Evolutionary conservation across 2,113 vertebrate genomes (phyloP).

Genomic region (Blennius ocellaris): DNA sequence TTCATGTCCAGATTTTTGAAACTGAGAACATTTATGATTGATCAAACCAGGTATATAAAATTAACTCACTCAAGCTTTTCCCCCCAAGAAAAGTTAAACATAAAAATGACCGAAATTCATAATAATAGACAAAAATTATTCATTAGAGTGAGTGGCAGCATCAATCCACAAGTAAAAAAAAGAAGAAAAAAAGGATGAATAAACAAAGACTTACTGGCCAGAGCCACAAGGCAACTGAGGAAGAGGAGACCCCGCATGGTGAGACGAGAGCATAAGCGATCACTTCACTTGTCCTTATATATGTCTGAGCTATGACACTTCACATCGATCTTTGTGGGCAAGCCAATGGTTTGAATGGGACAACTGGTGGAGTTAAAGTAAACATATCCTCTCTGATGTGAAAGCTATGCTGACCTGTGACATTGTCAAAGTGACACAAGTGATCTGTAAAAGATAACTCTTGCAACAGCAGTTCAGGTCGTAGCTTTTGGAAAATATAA

Average conservation of each 20-base stretch:
- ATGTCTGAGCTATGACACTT: constrained; percentile 12
- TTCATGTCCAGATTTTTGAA: too few relatives aligned
- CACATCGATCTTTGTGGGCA: constrained; percentile 23
- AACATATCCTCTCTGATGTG: constrained; percentile 23
- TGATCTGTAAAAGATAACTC: constrained; percentile 5
- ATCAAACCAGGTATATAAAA: too few relatives aligned
- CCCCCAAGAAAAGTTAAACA: too few relatives aligned
- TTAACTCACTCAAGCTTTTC: too few relatives aligned
- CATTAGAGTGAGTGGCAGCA: too few relatives aligned
- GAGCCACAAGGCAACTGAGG: constrained; percentile 76
- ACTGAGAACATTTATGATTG: too few relatives aligned
- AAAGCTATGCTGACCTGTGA: constrained; percentile 56
- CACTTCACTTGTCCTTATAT: constrained; percentile 59
- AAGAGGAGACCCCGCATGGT: constrained; percentile 74
- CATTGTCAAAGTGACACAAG: constrained; percentile 73
- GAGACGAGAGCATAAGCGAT: constrained; percentile 38
- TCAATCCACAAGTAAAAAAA: background rate
- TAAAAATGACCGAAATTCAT: too few relatives aligned
- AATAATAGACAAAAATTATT: too few relatives aligned
- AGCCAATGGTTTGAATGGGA: constrained; percentile 2
- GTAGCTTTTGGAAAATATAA: background rate
- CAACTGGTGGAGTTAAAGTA: constrained; percentile 17
- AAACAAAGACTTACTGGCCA: constrained; percentile 73
- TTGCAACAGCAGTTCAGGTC: background rate
- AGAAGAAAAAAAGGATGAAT: background rate